Percentiles rank a stretch among this genome's conserved stretches.
Conservation (phyloP, 2,888 invertebrate species). For the Campaea margaritaria region DNA sequence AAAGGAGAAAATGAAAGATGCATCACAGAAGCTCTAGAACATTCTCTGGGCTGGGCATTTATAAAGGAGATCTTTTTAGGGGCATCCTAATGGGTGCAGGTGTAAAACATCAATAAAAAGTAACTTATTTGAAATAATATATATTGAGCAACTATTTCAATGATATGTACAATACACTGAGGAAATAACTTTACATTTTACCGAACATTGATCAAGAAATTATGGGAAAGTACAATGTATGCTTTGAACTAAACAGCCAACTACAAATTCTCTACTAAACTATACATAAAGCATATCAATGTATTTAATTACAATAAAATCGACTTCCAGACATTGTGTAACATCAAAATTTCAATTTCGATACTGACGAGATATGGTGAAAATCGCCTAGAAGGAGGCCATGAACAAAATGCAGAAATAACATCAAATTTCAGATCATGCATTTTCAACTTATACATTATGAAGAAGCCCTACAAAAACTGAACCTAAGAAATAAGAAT, state of each 20-base stretch:
- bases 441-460: slow-evolving; percentile 59
- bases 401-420: slow-evolving; percentile 70
- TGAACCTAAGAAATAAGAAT: slow-evolving; percentile 70
- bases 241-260: slow-evolving; percentile 21
- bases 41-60: slow-evolving; percentile 55
- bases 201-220: slow-evolving; percentile 19
- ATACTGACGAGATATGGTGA: slow-evolving; percentile 62
- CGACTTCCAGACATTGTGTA: slow-evolving; percentile 32
- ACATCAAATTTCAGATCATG: slow-evolving; percentile 65
- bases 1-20: slow-evolving; percentile 29
- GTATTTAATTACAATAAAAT: slow-evolving; percentile 18
- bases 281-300: slow-evolving; percentile 7
- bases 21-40: slow-evolving; percentile 64
- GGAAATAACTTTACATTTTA: slow-evolving; percentile 11
- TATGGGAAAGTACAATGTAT: slow-evolving; percentile 17
- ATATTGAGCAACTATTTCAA: slow-evolving; percentile 24
- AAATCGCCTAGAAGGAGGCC: slow-evolving; percentile 75
- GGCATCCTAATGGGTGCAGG: slow-evolving; percentile 23
- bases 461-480: slow-evolving; percentile 81
- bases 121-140: slow-evolving; percentile 17
- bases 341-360: slow-evolving; percentile 45
- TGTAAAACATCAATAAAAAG: slow-evolving; percentile 32
- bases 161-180: slow-evolving; percentile 10
- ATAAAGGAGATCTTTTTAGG: slow-evolving; percentile 16
- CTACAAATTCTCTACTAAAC: slow-evolving; percentile 17